These are phyloP conservation scores for Monochamus saltuarius DNA, from an alignment of 1,140 invertebrate species.

Conservation along the genomic window DNA sequence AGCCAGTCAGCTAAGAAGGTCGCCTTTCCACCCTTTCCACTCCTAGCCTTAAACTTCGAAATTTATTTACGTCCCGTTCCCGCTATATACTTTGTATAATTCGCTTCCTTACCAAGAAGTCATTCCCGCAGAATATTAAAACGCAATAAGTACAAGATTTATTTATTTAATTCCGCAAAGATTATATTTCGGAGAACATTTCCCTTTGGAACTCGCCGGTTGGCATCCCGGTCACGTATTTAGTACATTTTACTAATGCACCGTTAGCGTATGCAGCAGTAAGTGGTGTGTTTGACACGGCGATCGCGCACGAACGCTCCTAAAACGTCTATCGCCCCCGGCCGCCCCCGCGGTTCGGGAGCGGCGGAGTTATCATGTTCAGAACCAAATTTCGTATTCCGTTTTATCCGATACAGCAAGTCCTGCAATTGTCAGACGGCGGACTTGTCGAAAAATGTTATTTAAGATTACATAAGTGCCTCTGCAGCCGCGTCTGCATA, in stretches of 20 bases:
- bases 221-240: slow-evolving; percentile 32
- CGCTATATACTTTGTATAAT: too few relatives aligned
- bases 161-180: slow-evolving; percentile 8
- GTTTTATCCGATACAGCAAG: background rate
- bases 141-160: background rate
- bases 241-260: slow-evolving; percentile 43
- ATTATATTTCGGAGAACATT: slow-evolving; percentile 3
- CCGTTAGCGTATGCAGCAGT: slow-evolving; percentile 42
- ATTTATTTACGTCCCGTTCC: too few relatives aligned
- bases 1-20: too few relatives aligned
- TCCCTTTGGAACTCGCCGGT: background rate
- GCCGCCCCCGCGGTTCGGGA: background rate
- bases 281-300: slow-evolving; percentile 44
- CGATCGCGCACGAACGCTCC: slow-evolving; percentile 12
- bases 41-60: too few relatives aligned
- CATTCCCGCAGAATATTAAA: too few relatives aligned
- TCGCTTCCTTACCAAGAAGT: too few relatives aligned
- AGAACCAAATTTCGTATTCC: slow-evolving; percentile 10
- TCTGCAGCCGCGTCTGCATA: too few relatives aligned
- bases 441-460: background rate
- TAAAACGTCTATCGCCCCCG: slow-evolving; percentile 7
- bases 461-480: too few relatives aligned
- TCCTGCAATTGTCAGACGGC: slow-evolving; percentile 1
- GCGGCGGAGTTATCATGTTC: slow-evolving; percentile 13
- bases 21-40: too few relatives aligned